Percentiles rank a stretch among this genome's conserved stretches.
These are phyloP conservation scores for Dryococelus australis DNA, from an alignment of 2,888 invertebrate species.

Conservation along the genomic window DNA sequence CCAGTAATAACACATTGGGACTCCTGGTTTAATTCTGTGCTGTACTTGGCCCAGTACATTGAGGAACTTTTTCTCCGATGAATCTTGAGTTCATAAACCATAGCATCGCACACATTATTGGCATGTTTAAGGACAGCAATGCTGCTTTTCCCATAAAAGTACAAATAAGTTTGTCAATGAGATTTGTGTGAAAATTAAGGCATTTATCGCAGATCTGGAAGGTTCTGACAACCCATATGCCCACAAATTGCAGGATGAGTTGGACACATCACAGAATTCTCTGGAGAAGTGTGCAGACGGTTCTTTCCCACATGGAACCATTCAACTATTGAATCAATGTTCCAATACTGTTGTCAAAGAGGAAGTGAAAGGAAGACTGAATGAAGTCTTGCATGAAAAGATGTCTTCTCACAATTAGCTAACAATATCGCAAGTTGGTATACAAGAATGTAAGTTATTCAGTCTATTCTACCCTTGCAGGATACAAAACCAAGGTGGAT, in stretches of 20 bases:
- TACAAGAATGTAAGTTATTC: neutral
- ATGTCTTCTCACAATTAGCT: neutral
- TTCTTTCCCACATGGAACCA: neutral
- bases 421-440: neutral
- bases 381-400: neutral
- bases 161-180: conserved; percentile 25
- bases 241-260: conserved; percentile 10
- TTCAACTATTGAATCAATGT: neutral
- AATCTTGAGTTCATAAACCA: neutral
- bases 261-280: neutral
- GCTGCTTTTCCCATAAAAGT: conserved; percentile 22
- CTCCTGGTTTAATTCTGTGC: conserved; percentile 27
- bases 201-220: neutral
- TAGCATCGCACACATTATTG: neutral
- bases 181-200: conserved; percentile 20
- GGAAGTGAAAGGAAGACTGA: neutral
- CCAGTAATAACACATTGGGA: conserved; percentile 27
- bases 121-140: conserved; percentile 11
- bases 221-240: neutral
- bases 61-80: conserved; percentile 1
- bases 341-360: neutral
- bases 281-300: neutral
- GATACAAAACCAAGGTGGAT: neutral
- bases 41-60: conserved; percentile 20
- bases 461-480: neutral